These are phyloP conservation scores for Eupithecia tripunctaria DNA, from an alignment of 2,888 invertebrate genomes.

Conservation along the genomic window DNA sequence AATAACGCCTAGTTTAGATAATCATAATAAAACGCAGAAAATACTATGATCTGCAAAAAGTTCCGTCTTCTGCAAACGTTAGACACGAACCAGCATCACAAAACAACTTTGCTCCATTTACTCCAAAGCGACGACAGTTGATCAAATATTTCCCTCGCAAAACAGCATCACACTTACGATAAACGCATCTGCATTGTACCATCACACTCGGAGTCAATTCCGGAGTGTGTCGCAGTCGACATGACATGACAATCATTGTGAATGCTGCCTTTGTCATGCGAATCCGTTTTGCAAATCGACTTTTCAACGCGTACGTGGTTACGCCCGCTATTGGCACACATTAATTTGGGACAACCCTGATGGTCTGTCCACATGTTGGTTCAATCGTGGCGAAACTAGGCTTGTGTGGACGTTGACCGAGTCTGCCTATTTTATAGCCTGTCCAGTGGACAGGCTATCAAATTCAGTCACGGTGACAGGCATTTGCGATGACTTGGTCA, in stretches of 20 bases:
- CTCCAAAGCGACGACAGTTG: slow-evolving; percentile 2
- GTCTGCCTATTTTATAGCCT: no score
- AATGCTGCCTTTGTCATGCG: slow-evolving; percentile 26
- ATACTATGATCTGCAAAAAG: neutral
- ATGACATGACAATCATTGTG: slow-evolving; percentile 38
- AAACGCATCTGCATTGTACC: slow-evolving; percentile 70
- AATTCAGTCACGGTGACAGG: neutral
- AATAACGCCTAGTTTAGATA: no score
- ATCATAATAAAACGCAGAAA: neutral
- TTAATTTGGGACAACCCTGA: neutral
- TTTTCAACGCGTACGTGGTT: slow-evolving; percentile 16
- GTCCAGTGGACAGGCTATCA: neutral
- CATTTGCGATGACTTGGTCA: neutral
- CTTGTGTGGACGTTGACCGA: no score
- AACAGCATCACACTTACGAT: slow-evolving; percentile 49
- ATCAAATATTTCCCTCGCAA: slow-evolving; percentile 18
- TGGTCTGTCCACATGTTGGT: neutral
- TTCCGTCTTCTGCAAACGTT: neutral
- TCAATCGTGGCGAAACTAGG: neutral
- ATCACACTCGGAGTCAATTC: slow-evolving; percentile 70
- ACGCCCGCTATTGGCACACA: neutral
- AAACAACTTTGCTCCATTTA: neutral
- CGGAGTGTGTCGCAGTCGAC: slow-evolving; percentile 16
- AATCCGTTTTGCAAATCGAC: slow-evolving; percentile 28
- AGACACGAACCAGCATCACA: neutral